Evolutionary conservation across 2,888 invertebrate species (phyloP).

Genomic region (Parnassius smintheus): DNA sequence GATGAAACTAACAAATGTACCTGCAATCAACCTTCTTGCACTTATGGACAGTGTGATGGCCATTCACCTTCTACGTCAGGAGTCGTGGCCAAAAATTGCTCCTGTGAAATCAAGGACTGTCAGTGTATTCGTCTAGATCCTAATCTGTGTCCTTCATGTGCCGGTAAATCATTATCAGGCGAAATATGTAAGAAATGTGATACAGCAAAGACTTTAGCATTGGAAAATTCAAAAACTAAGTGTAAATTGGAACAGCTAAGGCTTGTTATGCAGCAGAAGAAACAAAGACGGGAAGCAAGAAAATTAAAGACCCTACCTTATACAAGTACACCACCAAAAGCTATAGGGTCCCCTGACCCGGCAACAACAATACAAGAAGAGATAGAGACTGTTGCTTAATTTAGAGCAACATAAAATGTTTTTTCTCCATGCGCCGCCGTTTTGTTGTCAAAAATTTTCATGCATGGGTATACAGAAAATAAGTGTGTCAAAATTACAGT

Average conservation of each 20-base stretch:
- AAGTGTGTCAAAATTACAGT: too few relatives aligned
- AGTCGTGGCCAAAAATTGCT: slow-evolving; percentile 35
- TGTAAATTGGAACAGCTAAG: slow-evolving; percentile 93
- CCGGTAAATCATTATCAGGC: slow-evolving; percentile 40
- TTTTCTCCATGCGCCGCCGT: slow-evolving; percentile 15
- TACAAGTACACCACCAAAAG: slow-evolving; percentile 81
- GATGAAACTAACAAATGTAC: slow-evolving; percentile 55
- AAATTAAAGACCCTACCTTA: slow-evolving; percentile 87
- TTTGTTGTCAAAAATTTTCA: slow-evolving; percentile 7
- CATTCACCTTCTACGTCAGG: slow-evolving; percentile 44
- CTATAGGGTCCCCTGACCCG: slow-evolving; percentile 93
- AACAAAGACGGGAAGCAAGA: slow-evolving; percentile 90
- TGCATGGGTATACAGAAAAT: background rate
- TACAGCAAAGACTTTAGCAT: slow-evolving; percentile 76
- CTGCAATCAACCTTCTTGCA: slow-evolving; percentile 55
- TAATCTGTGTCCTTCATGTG: slow-evolving; percentile 45
- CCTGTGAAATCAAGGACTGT: slow-evolving; percentile 45
- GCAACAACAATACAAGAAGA: slow-evolving; percentile 88
- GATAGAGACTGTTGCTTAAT: slow-evolving; percentile 68
- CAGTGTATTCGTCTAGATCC: slow-evolving; percentile 46
- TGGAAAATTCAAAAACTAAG: slow-evolving; percentile 89
- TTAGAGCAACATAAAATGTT: slow-evolving; percentile 19
- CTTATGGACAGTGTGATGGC: slow-evolving; percentile 65
- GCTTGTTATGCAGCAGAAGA: slow-evolving; percentile 94
- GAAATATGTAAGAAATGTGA: slow-evolving; percentile 73